These are phyloP conservation scores for Scaeva pyrastri DNA, from an alignment of 2,888 invertebrate species.

Conservation along the genomic window DNA sequence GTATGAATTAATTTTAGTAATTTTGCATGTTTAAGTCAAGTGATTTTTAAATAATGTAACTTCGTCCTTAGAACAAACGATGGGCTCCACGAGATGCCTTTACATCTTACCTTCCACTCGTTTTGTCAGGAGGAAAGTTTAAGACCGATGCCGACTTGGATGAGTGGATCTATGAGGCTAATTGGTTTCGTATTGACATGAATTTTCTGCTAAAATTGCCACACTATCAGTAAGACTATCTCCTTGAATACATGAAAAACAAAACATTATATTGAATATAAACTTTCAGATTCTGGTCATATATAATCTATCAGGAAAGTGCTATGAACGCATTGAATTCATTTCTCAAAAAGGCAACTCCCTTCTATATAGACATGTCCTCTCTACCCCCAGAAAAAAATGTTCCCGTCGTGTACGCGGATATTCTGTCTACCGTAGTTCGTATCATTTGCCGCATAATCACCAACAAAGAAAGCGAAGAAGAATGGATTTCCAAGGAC, in stretches of 20 bases:
- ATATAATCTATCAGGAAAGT: conserved; percentile 87
- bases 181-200: conserved; percentile 87
- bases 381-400: conserved; percentile 83
- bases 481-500: conserved; percentile 87
- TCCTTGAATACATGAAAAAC: neutral
- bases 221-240: conserved; percentile 84
- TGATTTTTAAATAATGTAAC: neutral
- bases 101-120: conserved; percentile 78
- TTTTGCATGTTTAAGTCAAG: neutral
- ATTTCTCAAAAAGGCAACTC: conserved; percentile 90
- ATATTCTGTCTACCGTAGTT: conserved; percentile 88
- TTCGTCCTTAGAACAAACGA: conserved; percentile 78
- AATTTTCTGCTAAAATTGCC: conserved; percentile 88
- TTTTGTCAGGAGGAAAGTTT: conserved; percentile 83
- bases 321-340: conserved; percentile 88
- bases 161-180: conserved; percentile 88
- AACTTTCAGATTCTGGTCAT: conserved; percentile 89
- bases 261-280: neutral
- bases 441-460: conserved; percentile 90
- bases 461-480: conserved; percentile 91
- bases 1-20: conserved; percentile 83
- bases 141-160: conserved; percentile 86
- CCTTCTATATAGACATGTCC: conserved; percentile 87
- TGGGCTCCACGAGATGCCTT: conserved; percentile 79
- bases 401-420: conserved; percentile 85